Evolutionary conservation across 2,888 invertebrate species (phyloP), one percentile per base, ranked within the genome.

Genomic region (Tuta absoluta): DNA sequence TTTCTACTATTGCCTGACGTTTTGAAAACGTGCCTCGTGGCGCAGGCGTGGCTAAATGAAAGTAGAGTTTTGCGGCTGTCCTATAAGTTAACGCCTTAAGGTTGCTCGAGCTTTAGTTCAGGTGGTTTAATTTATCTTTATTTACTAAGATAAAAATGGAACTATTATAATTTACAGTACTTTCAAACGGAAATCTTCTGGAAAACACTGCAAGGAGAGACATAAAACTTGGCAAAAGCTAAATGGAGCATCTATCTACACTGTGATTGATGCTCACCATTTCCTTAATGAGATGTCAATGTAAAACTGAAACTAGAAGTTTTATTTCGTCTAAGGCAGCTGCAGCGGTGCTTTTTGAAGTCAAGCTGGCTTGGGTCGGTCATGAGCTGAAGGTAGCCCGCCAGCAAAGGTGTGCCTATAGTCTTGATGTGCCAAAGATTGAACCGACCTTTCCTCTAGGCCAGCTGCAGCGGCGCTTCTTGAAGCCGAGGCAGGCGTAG

Each of bases 251-350:
- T n/a, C n/a, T n/a, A n/a, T n/a, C n/a, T n/a, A n/a, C n/a, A n/a
- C n/a, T n/a, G n/a, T n/a, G n/a, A n/a, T n/a, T n/a, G n/a, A n/a
- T n/a, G n/a, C n/a, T n/a, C n/a, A n/a, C n/a, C n/a, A n/a, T n/a
- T n/a, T n/a, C n/a, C n/a, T n/a, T n/a, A n/a, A n/a, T n/a, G n/a
- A n/a, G n/a, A n/a, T n/a, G n/a, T n/a, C n/a, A n/a, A n/a, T n/a
- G n/a, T n/a, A n/a, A n/a, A n/a, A n/a, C n/a, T n/a, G n/a, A 11
- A 37, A 7, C 33, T 7, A 33, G 2, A 11, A 37, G 10, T 37
- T 1, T 90, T 90, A 84, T 97, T 97, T 21, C 97, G 97, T 59
- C 98, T 91, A 0, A 97, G 97, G 97, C 97, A 97, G 82, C 96
- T 97, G 86, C 97, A 97, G 63, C 95, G 93, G 60, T 94, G 95